Base-by-base conservation (phyloP, 2,888 invertebrate genomes). In the Shargacucullia verbasci region DNA sequence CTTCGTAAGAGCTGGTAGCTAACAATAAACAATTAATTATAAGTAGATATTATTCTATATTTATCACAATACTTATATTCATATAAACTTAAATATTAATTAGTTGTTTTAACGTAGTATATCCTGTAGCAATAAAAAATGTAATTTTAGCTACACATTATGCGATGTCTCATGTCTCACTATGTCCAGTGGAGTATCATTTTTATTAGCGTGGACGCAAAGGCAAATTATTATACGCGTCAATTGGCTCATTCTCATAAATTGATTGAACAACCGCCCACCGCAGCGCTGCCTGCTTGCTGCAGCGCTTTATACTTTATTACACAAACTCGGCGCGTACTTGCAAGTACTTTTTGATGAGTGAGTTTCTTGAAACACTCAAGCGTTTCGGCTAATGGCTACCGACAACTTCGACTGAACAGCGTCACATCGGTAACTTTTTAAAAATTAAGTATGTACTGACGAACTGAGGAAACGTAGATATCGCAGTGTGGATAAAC, bases 401-500 rank as follows among this genome's bases (percentile, higher is more conserved):
- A 71, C 69, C 53, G 70, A 70, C 75, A 70, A 76, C 73, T 9
- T 29, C 29, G 29, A 29, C 20, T 20, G 2, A 4, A 20, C 20
- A 20, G 2, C 20, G 20, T 20, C 20, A 20, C 20, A 76, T 76
- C 72, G 74, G 82, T 76, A 71, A 73, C 78, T 68, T 76, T 80
- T 79, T 74, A 76, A 79, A 76, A 82, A 76, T 70, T 59, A 76
- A 39, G 39, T 41, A 76, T 43, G 39, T 41, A 60, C 48, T 54
- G 53, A 37, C 37, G 25, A 73, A 74, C 72, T 59, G 63, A 71
- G 78, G 4, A 20, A 20, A 20, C 20, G 73, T 72, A 78, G 77
- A 68, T 70, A 78, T 75, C 78, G 73, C 76, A 73, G 76, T 71
- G 70, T 69, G 64, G 79, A 83, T 20, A 20, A 20, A 20, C 20